These are phyloP conservation scores for Peromyscus attwateri DNA, from an alignment of 2,797 vertebrate genomes.

Conservation along the genomic window DNA sequence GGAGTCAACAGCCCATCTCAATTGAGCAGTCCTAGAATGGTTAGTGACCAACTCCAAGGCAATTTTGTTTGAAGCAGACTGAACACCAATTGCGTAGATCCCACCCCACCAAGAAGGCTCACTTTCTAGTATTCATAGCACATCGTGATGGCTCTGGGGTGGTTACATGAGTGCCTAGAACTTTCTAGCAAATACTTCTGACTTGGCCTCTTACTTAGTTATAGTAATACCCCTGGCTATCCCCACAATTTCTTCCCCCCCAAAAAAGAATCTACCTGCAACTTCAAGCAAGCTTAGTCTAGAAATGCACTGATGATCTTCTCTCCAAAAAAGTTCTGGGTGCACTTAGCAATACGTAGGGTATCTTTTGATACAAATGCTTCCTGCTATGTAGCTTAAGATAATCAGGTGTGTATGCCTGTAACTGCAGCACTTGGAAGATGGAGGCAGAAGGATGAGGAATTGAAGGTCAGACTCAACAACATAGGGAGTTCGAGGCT, in stretches of 20 bases:
- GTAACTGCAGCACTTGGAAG: neutral
- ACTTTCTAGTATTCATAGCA: neutral
- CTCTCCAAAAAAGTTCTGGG: neutral
- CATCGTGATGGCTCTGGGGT: neutral
- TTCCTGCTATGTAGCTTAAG: neutral
- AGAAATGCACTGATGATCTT: slow-evolving; percentile 36
- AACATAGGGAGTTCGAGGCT: neutral
- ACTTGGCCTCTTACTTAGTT: slow-evolving; percentile 25
- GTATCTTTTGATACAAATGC: neutral
- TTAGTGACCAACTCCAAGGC: neutral
- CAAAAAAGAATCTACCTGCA: neutral
- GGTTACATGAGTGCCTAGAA: neutral
- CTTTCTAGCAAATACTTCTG: neutral
- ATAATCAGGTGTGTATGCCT: neutral
- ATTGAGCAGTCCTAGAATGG: neutral
- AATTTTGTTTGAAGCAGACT: slow-evolving; percentile 24
- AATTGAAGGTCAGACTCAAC: neutral
- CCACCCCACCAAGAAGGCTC: neutral
- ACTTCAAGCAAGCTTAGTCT: neutral
- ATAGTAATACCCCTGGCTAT: neutral
- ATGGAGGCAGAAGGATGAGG: neutral
- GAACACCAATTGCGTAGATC: neutral
- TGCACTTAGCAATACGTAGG: neutral
- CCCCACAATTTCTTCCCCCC: neutral
- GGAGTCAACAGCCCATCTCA: neutral